Evolutionary conservation across 2,888 invertebrate species (phyloP).

Genomic region (Cantharis lateralis): DNA sequence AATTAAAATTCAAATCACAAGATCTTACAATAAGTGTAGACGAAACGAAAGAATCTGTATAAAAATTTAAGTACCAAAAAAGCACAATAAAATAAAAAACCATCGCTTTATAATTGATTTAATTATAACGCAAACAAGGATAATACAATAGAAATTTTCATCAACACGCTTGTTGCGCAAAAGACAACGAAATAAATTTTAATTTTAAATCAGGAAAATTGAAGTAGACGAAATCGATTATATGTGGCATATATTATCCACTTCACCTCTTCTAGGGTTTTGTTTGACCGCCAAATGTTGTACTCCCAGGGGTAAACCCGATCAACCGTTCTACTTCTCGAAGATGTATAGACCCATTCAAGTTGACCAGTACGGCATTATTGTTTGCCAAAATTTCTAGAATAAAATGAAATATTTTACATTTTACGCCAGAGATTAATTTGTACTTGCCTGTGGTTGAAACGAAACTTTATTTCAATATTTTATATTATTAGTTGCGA

Average conservation of each 20-base stretch:
- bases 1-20: conserved; percentile 36
- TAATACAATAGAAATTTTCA: not conserved
- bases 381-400: conserved; percentile 25
- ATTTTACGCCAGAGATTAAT: not conserved
- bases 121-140: not conserved
- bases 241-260: conserved; percentile 29
- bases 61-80: not conserved
- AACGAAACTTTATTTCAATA: not conserved
- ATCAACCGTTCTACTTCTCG: conserved; percentile 39
- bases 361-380: conserved; percentile 34
- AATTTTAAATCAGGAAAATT: not conserved
- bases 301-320: conserved; percentile 38
- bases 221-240: conserved; percentile 27
- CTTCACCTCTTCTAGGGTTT: conserved; percentile 22
- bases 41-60: conserved; percentile 16
- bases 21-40: conserved; percentile 19
- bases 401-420: conserved; percentile 7
- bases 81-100: not conserved
- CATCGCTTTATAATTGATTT: not conserved
- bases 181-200: not conserved
- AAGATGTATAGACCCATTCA: conserved; percentile 39
- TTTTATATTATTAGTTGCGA: not conserved
- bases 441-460: not conserved
- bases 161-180: not conserved
- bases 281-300: conserved; percentile 33